Percentiles rank a stretch among this genome's conserved stretches.
These are phyloP conservation scores for Pelobates fuscus DNA, from an alignment of 2,113 vertebrate genomes.

Conservation along the genomic window DNA sequence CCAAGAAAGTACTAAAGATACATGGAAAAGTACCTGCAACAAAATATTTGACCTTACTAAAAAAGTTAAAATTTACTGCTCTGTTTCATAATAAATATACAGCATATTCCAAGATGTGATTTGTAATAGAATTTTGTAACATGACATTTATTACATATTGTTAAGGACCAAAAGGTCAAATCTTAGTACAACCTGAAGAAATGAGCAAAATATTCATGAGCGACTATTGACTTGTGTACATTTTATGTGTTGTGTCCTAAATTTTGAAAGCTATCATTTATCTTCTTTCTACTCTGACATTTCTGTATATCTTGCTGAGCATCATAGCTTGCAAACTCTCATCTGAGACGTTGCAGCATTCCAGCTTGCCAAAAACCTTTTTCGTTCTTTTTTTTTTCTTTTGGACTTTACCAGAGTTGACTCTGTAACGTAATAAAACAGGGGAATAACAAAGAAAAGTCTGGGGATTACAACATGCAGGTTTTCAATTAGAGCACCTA, in stretches of 20 bases:
- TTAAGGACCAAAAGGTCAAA: background rate
- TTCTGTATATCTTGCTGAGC: constrained; percentile 45
- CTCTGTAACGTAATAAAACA: constrained; percentile 51
- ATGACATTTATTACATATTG: background rate
- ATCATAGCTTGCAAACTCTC: constrained; percentile 35
- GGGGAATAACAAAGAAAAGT: too few relatives aligned
- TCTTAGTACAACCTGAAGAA: constrained; percentile 16
- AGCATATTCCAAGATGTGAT: too few relatives aligned
- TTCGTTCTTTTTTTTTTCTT: constrained; percentile 33
- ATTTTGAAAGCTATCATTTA: constrained; percentile 52
- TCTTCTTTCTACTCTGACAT: constrained; percentile 47
- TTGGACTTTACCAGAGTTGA: constrained; percentile 50
- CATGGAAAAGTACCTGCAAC: too few relatives aligned
- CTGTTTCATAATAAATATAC: too few relatives aligned
- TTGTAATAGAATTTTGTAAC: background rate
- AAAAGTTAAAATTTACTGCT: too few relatives aligned
- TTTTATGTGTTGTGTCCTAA: constrained; percentile 51
- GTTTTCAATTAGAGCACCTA: constrained; percentile 52
- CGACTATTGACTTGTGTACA: constrained; percentile 50
- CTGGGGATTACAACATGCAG: constrained; percentile 41
- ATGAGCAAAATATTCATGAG: constrained; percentile 48
- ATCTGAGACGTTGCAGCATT: constrained; percentile 28
- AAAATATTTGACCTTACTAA: too few relatives aligned
- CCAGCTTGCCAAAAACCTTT: constrained; percentile 54
- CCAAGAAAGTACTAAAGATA: too few relatives aligned